These are phyloP conservation scores for Trialeurodes vaporariorum DNA, from an alignment of 1,140 invertebrate genomes.

Conservation along the genomic window DNA sequence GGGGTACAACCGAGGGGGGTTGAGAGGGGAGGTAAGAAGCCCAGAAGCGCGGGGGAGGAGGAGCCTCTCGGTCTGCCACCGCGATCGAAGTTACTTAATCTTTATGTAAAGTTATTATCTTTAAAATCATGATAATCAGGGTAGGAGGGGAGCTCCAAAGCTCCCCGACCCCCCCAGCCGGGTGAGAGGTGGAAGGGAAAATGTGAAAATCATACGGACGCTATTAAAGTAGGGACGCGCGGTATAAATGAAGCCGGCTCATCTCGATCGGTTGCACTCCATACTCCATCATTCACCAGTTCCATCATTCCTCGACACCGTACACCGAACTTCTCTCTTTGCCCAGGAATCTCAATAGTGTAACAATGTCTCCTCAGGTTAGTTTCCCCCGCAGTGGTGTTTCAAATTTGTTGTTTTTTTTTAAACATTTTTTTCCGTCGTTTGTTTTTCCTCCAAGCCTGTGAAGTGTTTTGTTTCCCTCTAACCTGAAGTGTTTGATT, in stretches of 20 bases:
- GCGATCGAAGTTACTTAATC: neutral
- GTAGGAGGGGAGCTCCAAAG: neutral
- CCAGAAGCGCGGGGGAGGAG: neutral
- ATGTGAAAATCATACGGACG: neutral
- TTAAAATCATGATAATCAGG: neutral
- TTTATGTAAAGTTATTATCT: conserved; percentile 1
- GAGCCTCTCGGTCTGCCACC: no score
- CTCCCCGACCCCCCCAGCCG: no score
- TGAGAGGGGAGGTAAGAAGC: no score
- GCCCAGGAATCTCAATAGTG: no score
- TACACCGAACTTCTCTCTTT: no score
- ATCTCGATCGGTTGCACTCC: neutral
- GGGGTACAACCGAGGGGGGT: no score
- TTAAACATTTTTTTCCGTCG: no score
- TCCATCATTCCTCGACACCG: neutral
- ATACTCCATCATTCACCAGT: neutral
- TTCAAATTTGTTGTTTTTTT: no score
- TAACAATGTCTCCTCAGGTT: neutral
- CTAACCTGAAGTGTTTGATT: no score
- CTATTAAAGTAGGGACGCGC: neutral
- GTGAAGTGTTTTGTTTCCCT: no score
- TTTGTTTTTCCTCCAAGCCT: no score
- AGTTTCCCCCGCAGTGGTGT: no score
- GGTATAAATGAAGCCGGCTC: neutral
- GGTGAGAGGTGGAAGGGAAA: neutral